These are phyloP conservation scores for Cygnus olor DNA, from an alignment of 2,797 vertebrate genomes.

Conservation along the genomic window DNA sequence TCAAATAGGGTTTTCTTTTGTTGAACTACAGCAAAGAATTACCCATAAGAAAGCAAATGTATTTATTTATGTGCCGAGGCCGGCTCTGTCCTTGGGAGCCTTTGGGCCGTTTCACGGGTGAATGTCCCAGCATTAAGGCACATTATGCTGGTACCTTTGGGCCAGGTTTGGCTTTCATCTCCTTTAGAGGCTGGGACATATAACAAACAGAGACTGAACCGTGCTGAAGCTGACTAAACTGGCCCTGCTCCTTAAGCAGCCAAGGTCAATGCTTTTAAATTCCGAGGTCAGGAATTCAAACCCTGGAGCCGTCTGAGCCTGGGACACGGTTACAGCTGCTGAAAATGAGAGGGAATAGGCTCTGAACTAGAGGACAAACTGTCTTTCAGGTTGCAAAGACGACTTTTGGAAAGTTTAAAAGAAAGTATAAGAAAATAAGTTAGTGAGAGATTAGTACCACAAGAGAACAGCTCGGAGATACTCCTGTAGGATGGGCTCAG, in stretches of 20 bases:
- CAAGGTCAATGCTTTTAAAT: background rate
- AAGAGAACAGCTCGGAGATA: background rate
- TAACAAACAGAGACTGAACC: background rate
- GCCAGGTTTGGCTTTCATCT: background rate
- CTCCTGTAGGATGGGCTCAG: background rate
- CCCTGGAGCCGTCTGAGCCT: background rate
- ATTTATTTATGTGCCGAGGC: background rate
- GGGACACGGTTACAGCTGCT: background rate
- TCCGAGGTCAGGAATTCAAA: background rate
- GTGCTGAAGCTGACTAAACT: background rate
- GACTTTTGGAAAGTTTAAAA: background rate
- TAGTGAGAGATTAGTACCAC: background rate
- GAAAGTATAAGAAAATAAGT: background rate
- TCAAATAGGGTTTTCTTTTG: background rate
- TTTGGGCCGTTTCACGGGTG: background rate
- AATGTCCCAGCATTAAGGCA: background rate
- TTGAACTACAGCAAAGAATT: background rate
- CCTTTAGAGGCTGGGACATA: background rate
- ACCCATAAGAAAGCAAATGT: background rate
- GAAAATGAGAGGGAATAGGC: background rate
- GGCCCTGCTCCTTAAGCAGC: background rate
- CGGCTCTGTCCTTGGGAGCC: background rate
- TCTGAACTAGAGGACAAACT: background rate
- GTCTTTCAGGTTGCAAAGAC: background rate
- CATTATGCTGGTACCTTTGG: background rate